Evolutionary conservation across 2,797 vertebrate species (phyloP).

Genomic region (Rhodeus uyekii): DNA sequence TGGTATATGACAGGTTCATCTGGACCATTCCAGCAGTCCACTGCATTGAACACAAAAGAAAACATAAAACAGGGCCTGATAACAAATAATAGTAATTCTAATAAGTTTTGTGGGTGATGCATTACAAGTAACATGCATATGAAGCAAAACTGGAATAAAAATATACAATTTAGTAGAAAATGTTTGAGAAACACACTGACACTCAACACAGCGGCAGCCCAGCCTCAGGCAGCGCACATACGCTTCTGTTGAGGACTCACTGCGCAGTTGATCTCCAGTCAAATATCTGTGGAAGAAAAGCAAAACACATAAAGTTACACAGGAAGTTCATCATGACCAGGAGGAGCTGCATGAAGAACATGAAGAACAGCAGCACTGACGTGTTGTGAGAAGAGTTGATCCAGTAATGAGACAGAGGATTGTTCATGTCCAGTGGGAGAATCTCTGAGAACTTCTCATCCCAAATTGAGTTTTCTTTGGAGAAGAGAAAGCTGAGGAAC

Average conservation of each 20-base stretch:
- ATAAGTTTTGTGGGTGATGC: neutral
- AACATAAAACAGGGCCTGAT: neutral
- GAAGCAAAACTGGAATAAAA: neutral
- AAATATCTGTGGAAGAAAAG: slow-evolving; percentile 83
- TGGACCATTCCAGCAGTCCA: slow-evolving; percentile 97
- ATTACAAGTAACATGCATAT: neutral
- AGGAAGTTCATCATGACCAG: slow-evolving; percentile 29
- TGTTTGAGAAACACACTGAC: slow-evolving; percentile 75
- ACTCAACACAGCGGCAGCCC: slow-evolving; percentile 94
- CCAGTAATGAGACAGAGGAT: slow-evolving; percentile 97
- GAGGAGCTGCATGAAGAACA: neutral
- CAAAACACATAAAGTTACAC: slow-evolving; percentile 27
- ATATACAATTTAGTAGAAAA: neutral
- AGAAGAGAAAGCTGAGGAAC: slow-evolving; percentile 96
- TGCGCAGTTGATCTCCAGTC: slow-evolving; percentile 95
- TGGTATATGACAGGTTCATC: slow-evolving; percentile 96
- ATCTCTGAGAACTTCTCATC: slow-evolving; percentile 87
- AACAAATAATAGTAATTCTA: neutral
- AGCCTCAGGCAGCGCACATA: slow-evolving; percentile 91
- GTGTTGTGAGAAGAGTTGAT: slow-evolving; percentile 98
- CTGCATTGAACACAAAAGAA: slow-evolving; percentile 64
- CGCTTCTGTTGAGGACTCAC: slow-evolving; percentile 94
- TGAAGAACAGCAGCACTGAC: slow-evolving; percentile 75
- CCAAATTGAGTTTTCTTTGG: slow-evolving; percentile 96
- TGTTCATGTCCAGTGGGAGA: slow-evolving; percentile 89